Base-by-base conservation (phyloP, 1,140 invertebrate genomes). In the Drosophila ananassae region DNA sequence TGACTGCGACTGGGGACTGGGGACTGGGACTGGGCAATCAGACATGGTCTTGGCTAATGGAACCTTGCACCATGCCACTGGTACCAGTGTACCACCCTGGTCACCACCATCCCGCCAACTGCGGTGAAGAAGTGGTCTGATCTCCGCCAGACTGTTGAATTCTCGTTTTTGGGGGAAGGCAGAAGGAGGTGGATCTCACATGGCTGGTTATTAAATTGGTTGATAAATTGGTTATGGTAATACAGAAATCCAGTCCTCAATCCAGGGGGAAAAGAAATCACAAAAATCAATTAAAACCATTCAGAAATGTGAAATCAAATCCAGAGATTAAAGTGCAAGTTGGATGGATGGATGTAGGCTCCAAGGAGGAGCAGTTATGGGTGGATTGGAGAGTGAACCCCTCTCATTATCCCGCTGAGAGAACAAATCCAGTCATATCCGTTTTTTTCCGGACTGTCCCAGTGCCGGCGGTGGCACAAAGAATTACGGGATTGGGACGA, bases 51-150 rank as follows among this genome's bases (percentile, higher is more conserved):
- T 71, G 71, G 77, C 73, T 73, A 89, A 82, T 82, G 77, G 69
- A 87, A 79, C 79, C 83, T 89, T 87, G 71, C 83, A 83, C 52
- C 69, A 66, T 60, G 57, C 58, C 74, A 56, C 39, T 61, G 59
- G 25, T 30, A 62, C 54, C n/a, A 5, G 13, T 44, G 32, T 34
- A 8, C 32, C 32, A 1, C 32, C 32, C 32, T 34, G 24, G 2
- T 4, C 2, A 25, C 24, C 24, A n/a, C 39, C 17, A 17, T 17
- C 17, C 17, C 17, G 17, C 8, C 12, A 10, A 13, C 24, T 41
- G 8, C 50, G 17, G n/a, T 24, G 51, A 30, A 60, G 66, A 71
- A 79, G 67, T 47, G 50, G 32, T 62, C 50, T 50, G 28, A 63
- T 67, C 68, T 62, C 51, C 32, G 44, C 57, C 66, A 80, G 67